Conservation (phyloP, 2,797 vertebrate species). For the Sebastes baramenuke region DNA sequence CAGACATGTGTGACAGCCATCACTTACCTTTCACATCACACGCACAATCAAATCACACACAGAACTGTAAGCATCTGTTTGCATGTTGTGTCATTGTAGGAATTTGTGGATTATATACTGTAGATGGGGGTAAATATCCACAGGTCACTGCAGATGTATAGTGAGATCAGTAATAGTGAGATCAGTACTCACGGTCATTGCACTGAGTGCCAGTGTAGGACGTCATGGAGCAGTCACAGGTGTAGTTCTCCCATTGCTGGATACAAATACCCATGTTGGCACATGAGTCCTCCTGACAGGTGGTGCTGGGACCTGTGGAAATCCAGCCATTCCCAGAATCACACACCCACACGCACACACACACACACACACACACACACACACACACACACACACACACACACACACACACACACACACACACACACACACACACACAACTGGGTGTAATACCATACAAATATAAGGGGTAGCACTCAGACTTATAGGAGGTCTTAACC, state of each 20-base stretch:
- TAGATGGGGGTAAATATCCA: background rate
- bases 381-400: conserved; percentile 14
- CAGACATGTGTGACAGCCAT: background rate
- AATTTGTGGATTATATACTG: background rate
- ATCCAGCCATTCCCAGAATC: conserved; percentile 3
- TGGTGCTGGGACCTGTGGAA: conserved; percentile 91
- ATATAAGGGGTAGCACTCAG: background rate
- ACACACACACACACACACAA: background rate
- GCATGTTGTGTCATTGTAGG: background rate
- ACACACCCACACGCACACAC: conserved; percentile 8
- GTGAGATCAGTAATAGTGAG: background rate
- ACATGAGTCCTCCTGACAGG: conserved; percentile 97
- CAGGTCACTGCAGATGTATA: background rate
- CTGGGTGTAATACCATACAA: background rate
- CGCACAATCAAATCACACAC: background rate
- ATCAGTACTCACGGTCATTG: conserved; percentile 93
- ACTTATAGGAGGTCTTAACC: background rate
- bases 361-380: conserved; percentile 8
- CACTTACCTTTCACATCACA: background rate
- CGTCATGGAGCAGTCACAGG: conserved; percentile 97
- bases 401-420: conserved; percentile 24
- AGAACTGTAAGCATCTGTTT: background rate
- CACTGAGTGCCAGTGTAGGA: conserved; percentile 95
- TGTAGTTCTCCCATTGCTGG: conserved; percentile 98
- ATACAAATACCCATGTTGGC: conserved; percentile 97